Base-by-base conservation (phyloP, 2,888 invertebrate species). In the Eustalomyia histrio region DNA sequence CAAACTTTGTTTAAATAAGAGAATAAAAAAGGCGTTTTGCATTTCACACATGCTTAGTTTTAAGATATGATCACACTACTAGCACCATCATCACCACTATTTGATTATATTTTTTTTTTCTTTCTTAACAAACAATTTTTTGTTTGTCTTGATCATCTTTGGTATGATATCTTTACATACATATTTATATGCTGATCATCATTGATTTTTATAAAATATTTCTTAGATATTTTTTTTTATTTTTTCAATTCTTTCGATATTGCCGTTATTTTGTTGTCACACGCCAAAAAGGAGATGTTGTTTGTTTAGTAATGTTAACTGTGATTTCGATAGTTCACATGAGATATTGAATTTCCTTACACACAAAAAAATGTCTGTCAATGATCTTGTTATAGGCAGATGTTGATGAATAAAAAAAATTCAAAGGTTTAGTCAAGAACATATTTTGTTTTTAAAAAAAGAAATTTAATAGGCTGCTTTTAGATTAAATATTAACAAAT, bases 191-290 rank as follows among this genome's bases (percentile, higher is more conserved):
- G 17, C 29, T 58, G 57, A 58, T 58, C 33, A 29, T 24, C 57
- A 29, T 58, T 60, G 29, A 60, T 18, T 60, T 47, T 29, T 68
- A 14, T 47, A 65, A 73, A 73, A 73, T 58, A 73, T 75, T 60
- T 53, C 18, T 21, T 58, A 52, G 57, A 64, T 69, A 67, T 65
- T 80, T 60, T 43, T 16, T 53, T 75, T 39, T 17, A 53, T 64
- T 33, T 18, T 53, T 65, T 29, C 29, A 29, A 29, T 29, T 29
- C 29, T 29, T 39, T 50, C 47, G 58, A 53, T 69, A 75, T 78
- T 74, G 69, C 76, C 76, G 80, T 81, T 81, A 76, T 55, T 76
- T 63, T 60, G 74, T 78, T 81, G 81, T 81, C 81, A 78, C 81
- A 81, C 81, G 81, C 81, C 81, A 81, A 81, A 81, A 76, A 57